Percentiles rank a stretch among this genome's conserved stretches.
phyloP scores from a whole-genome alignment of 1,140 invertebrate genomes.

The Telenomus remus region DNA sequence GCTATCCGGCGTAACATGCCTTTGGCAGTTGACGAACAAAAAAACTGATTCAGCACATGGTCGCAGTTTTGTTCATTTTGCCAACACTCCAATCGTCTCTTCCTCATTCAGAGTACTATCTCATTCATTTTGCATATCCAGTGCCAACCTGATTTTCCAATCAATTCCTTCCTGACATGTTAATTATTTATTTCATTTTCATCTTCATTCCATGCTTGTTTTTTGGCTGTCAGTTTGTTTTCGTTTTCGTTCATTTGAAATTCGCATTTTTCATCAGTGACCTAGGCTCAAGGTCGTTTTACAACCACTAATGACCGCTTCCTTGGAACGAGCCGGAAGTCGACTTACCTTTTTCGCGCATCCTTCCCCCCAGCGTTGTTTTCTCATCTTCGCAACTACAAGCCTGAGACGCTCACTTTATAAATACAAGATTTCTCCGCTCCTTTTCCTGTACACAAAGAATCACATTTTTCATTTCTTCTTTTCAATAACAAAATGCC shows the following conservation, averaged over 20 bases:
- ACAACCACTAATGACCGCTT: constrained; percentile 52
- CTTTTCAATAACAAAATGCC: no score
- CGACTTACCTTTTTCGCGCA: constrained; percentile 43
- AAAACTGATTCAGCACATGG: constrained; percentile 21
- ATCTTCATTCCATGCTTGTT: no score
- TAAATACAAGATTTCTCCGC: constrained; percentile 7
- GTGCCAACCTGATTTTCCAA: no score
- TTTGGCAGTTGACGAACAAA: constrained; percentile 18
- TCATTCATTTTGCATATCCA: constrained; percentile 15
- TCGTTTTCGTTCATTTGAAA: not conserved
- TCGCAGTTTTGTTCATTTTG: constrained; percentile 46
- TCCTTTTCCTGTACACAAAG: no score
- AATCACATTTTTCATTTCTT: no score
- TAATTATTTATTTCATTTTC: no score
- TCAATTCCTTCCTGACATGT: no score
- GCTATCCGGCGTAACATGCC: constrained; percentile 40
- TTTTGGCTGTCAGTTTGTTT: not conserved
- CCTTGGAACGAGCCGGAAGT: constrained; percentile 48
- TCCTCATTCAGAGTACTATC: constrained; percentile 15
- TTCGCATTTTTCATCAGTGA: constrained; percentile 5
- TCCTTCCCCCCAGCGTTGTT: constrained; percentile 3
- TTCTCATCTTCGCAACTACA: constrained; percentile 16
- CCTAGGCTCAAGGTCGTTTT: constrained; percentile 57
- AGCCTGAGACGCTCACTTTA: constrained; percentile 22
- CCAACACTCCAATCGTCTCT: constrained; percentile 33